These are phyloP conservation scores for Dicyrtomina minuta DNA, from an alignment of 2,888 invertebrate species.

Conservation along the genomic window DNA sequence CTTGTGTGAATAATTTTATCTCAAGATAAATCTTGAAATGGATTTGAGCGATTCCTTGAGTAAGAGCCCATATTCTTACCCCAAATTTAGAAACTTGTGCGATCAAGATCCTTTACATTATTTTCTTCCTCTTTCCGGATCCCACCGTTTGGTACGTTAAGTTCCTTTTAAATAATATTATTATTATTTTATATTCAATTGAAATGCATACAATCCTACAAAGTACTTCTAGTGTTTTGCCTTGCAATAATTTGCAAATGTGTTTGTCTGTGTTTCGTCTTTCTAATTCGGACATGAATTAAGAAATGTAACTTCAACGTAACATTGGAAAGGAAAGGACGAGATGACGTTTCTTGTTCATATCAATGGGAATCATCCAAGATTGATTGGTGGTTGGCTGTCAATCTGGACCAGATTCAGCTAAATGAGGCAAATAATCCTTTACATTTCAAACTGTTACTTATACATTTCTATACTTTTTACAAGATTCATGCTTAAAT, in stretches of 20 bases:
- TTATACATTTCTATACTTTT: too few species aligned
- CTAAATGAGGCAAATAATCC: conserved; percentile 12
- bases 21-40: too few species aligned
- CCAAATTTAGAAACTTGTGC: conserved; percentile 17
- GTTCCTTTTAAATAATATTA: not conserved
- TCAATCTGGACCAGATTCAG: conserved; percentile 17
- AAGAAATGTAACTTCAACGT: conserved; percentile 21
- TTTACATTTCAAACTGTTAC: not conserved
- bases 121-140: not conserved
- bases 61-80: not conserved
- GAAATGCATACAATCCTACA: not conserved
- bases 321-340: conserved; percentile 20
- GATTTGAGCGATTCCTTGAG: too few species aligned
- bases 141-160: conserved; percentile 20
- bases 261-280: too few species aligned
- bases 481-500: too few species aligned
- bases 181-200: not conserved
- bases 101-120: conserved; percentile 18
- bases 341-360: conserved; percentile 15
- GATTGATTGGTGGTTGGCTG: conserved; percentile 17
- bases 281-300: too few species aligned
- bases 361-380: conserved; percentile 25
- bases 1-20: too few species aligned
- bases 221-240: too few species aligned
- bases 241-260: too few species aligned